Percentiles rank a stretch among this genome's conserved stretches.
Evolutionary conservation across 2,888 invertebrate genomes (phyloP).

Genomic region (Oscheius sp.): DNA sequence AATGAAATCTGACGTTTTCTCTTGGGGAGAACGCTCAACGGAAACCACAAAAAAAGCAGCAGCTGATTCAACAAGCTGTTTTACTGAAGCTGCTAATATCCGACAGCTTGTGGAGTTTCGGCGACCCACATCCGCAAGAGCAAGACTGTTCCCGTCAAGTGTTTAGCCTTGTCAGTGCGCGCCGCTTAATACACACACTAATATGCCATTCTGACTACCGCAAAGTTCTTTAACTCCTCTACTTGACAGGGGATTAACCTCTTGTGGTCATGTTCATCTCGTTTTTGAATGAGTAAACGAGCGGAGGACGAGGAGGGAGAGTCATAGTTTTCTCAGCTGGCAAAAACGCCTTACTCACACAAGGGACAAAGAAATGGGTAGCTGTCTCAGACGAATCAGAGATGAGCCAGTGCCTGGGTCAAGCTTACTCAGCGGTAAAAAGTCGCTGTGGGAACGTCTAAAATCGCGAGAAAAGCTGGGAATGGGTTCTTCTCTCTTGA

Average conservation of each 20-base stretch:
- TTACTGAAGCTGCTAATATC: slow-evolving; percentile 33
- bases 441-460: slow-evolving; percentile 2
- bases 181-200: slow-evolving; percentile 37
- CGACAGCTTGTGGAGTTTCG: slow-evolving; percentile 34
- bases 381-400: neutral
- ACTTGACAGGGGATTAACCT: slow-evolving; percentile 25
- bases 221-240: slow-evolving; percentile 18
- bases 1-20: neutral
- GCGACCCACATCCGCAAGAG: slow-evolving; percentile 22
- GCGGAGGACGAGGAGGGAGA: too few relatives aligned
- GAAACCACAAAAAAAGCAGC: slow-evolving; percentile 2
- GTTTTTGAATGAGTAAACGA: neutral
- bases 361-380: neutral
- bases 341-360: neutral
- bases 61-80: slow-evolving; percentile 14
- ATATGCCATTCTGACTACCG: slow-evolving; percentile 37
- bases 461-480: neutral
- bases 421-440: slow-evolving; percentile 4
- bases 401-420: slow-evolving; percentile 3
- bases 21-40: neutral
- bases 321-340: neutral
- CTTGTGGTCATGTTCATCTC: slow-evolving; percentile 5
- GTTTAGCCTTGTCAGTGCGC: slow-evolving; percentile 38
- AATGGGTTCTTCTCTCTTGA: neutral
- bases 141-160: slow-evolving; percentile 39